phyloP scores from a whole-genome alignment of 2,113 vertebrate genomes.

The Nipponia nippon region DNA sequence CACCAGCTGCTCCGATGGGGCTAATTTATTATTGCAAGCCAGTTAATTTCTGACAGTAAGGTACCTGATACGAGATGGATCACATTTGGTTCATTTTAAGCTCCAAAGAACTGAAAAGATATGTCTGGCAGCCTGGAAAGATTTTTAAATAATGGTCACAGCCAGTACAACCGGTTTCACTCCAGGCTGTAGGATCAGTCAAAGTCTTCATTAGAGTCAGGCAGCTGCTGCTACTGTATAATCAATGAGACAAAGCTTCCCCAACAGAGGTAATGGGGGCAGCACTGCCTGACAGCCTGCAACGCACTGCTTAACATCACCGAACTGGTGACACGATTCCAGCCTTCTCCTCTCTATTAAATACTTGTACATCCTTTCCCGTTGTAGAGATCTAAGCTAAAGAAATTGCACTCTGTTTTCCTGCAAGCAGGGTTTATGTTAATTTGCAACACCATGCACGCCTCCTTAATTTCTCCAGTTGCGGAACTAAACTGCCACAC shows the following conservation, averaged over 20 bases:
- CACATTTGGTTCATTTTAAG: conserved; percentile 24
- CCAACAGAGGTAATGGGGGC: neutral
- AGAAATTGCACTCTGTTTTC: neutral
- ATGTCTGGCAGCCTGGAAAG: neutral
- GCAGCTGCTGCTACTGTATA: conserved; percentile 40
- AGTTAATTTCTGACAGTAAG: neutral
- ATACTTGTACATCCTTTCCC: neutral
- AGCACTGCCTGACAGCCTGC: neutral
- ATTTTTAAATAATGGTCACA: neutral
- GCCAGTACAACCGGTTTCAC: neutral
- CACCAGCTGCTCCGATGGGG: neutral
- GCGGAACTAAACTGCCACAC: neutral
- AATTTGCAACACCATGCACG: neutral
- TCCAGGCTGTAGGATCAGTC: neutral
- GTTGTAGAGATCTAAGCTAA: neutral
- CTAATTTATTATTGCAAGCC: neutral
- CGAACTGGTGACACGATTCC: neutral
- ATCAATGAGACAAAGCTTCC: neutral
- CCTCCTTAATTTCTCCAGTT: neutral
- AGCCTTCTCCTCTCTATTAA: neutral
- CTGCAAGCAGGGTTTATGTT: neutral
- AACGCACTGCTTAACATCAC: neutral
- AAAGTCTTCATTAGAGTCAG: conserved; percentile 9
- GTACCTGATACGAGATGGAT: neutral
- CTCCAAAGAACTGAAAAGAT: conserved; percentile 9